phyloP scores from a whole-genome alignment of 2,113 vertebrate genomes.

The Odocoileus virginianus region DNA sequence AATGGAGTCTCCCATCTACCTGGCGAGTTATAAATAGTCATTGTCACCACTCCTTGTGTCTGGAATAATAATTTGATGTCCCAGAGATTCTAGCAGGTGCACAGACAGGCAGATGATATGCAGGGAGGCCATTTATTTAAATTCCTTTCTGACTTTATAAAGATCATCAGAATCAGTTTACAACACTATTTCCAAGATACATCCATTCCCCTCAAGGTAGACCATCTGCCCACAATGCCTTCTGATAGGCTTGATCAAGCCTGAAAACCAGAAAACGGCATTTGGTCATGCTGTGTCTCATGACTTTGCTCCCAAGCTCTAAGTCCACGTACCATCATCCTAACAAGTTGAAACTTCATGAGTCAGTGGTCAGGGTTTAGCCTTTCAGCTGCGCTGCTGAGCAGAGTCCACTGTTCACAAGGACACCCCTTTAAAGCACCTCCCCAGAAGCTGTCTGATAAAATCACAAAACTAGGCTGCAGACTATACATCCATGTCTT shows the following conservation, averaged over 20 bases:
- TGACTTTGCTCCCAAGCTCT: accelerated
- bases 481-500: not conserved
- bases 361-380: not conserved
- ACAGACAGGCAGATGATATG: accelerated
- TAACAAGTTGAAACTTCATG: too few relatives aligned
- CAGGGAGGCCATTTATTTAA: not conserved
- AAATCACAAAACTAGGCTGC: not conserved
- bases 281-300: not conserved
- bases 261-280: not conserved
- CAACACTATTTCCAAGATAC: not conserved
- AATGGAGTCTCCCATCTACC: not conserved
- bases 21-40: not conserved
- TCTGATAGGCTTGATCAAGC: not conserved
- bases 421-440: accelerated
- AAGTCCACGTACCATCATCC: accelerated
- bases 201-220: not conserved
- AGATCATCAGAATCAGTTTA: not conserved
- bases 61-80: not conserved
- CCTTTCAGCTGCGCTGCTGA: not conserved
- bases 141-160: not conserved
- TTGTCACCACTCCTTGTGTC: accelerated
- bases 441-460: not conserved
- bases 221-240: not conserved
- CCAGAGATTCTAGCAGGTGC: accelerated
- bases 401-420: too few relatives aligned